Percentiles rank a stretch among this genome's conserved stretches.
Evolutionary conservation across 2,888 invertebrate genomes (phyloP).

Genomic region (Endotricha flammealis): DNA sequence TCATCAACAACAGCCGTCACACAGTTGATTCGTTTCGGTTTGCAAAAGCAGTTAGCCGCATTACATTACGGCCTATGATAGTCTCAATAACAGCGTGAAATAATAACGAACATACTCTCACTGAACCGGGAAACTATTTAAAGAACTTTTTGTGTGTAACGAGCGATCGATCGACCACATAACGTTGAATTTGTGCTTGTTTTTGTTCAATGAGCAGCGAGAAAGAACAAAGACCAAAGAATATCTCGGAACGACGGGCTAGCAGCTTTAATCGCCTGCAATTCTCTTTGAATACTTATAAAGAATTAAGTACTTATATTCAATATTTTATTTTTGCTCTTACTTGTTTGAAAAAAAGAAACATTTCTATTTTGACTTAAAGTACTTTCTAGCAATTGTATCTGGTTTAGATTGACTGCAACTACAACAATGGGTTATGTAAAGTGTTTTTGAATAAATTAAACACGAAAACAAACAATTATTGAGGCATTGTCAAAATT

Average conservation of each 20-base stretch:
- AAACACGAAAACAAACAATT: too few species aligned
- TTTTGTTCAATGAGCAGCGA: too few species aligned
- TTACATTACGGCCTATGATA: constrained; percentile 27
- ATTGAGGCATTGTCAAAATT: too few species aligned
- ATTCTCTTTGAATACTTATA: too few species aligned
- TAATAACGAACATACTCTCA: constrained; percentile 27
- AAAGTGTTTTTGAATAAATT: too few species aligned
- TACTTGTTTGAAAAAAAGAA: too few species aligned
- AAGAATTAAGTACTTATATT: too few species aligned
- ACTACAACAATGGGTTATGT: too few species aligned
- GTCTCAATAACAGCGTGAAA: constrained; percentile 38
- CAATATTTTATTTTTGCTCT: too few species aligned
- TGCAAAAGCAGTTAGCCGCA: constrained; percentile 29
- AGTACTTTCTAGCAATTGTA: too few species aligned
- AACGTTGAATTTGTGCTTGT: background rate
- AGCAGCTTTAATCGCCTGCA: background rate
- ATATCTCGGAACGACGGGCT: background rate
- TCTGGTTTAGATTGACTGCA: too few species aligned
- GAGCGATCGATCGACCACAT: background rate
- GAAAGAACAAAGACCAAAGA: background rate
- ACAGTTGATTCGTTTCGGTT: constrained; percentile 32
- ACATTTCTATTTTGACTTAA: too few species aligned
- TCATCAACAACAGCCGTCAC: constrained; percentile 28
- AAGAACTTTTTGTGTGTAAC: background rate
- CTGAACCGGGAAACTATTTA: constrained; percentile 12